Conservation (phyloP, 1,140 invertebrate genomes). For the Gonatopus flavifemur region DNA sequence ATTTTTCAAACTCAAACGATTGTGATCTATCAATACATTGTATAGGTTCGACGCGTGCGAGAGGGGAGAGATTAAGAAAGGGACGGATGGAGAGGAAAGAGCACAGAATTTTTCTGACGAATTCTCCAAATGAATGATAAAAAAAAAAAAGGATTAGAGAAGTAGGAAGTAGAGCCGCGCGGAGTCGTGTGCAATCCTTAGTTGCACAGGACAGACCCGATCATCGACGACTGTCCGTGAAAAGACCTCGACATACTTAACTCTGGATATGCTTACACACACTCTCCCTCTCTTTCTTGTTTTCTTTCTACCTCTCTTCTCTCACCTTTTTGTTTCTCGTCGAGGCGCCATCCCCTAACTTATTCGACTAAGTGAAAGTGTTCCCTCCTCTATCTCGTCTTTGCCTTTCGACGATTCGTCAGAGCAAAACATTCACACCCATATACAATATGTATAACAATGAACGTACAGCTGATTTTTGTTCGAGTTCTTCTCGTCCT, state of each 20-base stretch:
- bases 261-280: constrained; percentile 20
- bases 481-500: no score
- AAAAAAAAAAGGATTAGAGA: neutral
- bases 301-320: constrained; percentile 36
- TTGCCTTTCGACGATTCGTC: constrained; percentile 24
- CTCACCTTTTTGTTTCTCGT: constrained; percentile 10
- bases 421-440: constrained; percentile 12
- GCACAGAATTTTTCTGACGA: no score
- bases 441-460: no score
- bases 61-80: constrained; percentile 13
- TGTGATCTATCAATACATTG: no score
- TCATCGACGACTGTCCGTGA: constrained; percentile 50
- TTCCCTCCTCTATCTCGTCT: constrained; percentile 26
- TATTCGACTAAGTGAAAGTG: constrained; percentile 53
- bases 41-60: neutral
- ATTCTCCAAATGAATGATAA: neutral
- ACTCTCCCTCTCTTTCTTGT: constrained; percentile 40
- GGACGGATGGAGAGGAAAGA: constrained; percentile 17
- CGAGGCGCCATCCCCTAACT: constrained; percentile 43
- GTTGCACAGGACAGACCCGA: constrained; percentile 8
- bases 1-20: no score
- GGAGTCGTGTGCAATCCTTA: constrained; percentile 9
- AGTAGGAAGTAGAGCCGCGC: neutral
- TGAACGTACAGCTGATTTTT: no score
- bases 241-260: constrained; percentile 60